Evolutionary conservation across 1,140 invertebrate genomes (phyloP).

Genomic region (Ceratina australensis): DNA sequence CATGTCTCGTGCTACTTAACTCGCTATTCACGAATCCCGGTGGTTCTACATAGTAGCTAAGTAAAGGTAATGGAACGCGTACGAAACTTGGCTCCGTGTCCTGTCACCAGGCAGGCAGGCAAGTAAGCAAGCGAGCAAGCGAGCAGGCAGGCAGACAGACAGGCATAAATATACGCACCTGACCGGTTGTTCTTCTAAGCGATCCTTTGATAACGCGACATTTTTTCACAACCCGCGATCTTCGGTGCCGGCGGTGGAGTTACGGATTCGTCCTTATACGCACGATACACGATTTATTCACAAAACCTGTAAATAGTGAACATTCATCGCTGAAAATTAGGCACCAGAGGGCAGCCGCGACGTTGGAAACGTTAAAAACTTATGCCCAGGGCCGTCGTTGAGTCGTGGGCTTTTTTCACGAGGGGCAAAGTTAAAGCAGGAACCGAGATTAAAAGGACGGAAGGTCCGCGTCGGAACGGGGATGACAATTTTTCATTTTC

Average conservation of each 20-base stretch:
- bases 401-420: conserved; percentile 8
- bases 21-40: conserved; percentile 46
- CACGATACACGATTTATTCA: conserved; percentile 62
- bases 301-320: conserved; percentile 70
- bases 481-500: no score
- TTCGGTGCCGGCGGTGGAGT: conserved; percentile 27
- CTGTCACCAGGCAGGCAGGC: conserved; percentile 28
- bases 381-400: conserved; percentile 66
- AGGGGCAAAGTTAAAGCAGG: conserved; percentile 27
- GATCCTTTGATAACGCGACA: conserved; percentile 47
- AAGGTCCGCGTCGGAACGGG: conserved; percentile 16
- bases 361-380: conserved; percentile 72
- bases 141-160: no score
- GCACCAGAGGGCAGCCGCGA: conserved; percentile 75
- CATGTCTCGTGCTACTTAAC: conserved; percentile 48
- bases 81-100: conserved; percentile 32
- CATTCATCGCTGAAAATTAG: conserved; percentile 71
- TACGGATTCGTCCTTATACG: conserved; percentile 46
- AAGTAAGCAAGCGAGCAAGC: no score
- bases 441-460: conserved; percentile 5
- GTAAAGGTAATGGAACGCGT: conserved; percentile 37
- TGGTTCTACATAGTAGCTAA: conserved; percentile 15
- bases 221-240: conserved; percentile 47
- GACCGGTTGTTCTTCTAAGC: conserved; percentile 51
- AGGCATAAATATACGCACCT: conserved; percentile 52